Evolutionary conservation across 2,797 vertebrate genomes (phyloP).

Genomic region (Sus cebifrons): DNA sequence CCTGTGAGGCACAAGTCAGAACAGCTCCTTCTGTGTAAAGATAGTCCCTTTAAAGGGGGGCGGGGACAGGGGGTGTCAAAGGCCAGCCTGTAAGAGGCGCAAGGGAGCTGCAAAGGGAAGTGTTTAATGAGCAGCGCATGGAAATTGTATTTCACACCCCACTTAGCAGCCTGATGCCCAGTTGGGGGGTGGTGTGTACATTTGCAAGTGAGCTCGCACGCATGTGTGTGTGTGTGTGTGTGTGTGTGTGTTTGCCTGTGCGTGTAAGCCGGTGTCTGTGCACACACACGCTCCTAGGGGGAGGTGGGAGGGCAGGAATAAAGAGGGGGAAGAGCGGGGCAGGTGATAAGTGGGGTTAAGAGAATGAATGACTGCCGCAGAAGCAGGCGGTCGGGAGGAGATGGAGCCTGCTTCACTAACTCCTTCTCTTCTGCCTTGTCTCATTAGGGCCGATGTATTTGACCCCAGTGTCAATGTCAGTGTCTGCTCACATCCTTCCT

Average conservation of each 20-base stretch:
- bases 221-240: constrained; percentile 16
- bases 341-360: constrained; percentile 16
- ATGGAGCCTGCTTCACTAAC: neutral
- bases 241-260: neutral
- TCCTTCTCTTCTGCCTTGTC: neutral
- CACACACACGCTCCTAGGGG: neutral
- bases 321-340: neutral
- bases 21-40: constrained; percentile 53
- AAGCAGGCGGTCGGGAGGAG: neutral
- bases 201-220: constrained; percentile 16
- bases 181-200: neutral
- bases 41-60: constrained; percentile 75
- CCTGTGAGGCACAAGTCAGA: constrained; percentile 38
- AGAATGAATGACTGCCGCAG: neutral
- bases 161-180: constrained; percentile 83
- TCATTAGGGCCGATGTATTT: neutral
- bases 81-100: constrained; percentile 83
- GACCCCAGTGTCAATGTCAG: no score
- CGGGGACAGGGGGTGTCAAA: constrained; percentile 74
- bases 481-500: constrained; percentile 12
- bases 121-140: constrained; percentile 83
- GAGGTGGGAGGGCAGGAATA: constrained; percentile 33
- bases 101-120: constrained; percentile 85
- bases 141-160: constrained; percentile 86
- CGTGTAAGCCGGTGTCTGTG: neutral